Base-by-base conservation (phyloP, 2,888 invertebrate species). In the Synergus itoensis region DNA sequence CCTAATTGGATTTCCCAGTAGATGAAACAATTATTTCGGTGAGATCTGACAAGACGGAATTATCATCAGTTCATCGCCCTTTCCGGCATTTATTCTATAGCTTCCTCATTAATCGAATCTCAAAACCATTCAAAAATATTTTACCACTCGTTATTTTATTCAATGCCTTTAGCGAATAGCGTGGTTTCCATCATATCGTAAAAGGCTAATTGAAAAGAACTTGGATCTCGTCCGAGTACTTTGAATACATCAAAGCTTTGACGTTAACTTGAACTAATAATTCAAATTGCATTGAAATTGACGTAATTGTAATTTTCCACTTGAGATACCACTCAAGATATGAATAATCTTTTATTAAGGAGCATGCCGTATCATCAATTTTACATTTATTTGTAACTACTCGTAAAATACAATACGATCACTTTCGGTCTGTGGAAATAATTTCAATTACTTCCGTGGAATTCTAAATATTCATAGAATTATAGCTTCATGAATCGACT, bases 1-100 rank as follows among this genome's bases (percentile, higher is more conserved):
- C 83, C 85, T 90, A 90, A 90, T 90, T 90, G 89, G 87, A 88
- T 88, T 87, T 85, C 87, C 87, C 81, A 79, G 82, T 78, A 81
- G 79, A 79, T 62, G 81, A 84, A 85, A 83, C 84, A 84, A 86
- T 88, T 86, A 85, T 83, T 82, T 83, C 81, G 82, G 4, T 40
- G 36, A 45, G 45, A 48, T 67, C 45, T n/a, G 21, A n/a, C 18
- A 1, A 48, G 4, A 73, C 9, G n/a, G 3, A 28, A 48, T 28
- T 73, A 36, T 36, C 28, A 73, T 28, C 48, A 14, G 28, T 48
- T 16, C 16, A 4, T n/a, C 48, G n/a, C 8, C 28, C 73, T 12
- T 36, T 40, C 21, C 8, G 11, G 53, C 14, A 21, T 48, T 53
- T 36, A 48, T 67, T 48, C 36, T 18, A 18, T 67, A 67, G 43